Evolutionary conservation across 2,113 vertebrate species (phyloP), one percentile per base, ranked within the genome.

Genomic region (Lipophrys pholis): DNA sequence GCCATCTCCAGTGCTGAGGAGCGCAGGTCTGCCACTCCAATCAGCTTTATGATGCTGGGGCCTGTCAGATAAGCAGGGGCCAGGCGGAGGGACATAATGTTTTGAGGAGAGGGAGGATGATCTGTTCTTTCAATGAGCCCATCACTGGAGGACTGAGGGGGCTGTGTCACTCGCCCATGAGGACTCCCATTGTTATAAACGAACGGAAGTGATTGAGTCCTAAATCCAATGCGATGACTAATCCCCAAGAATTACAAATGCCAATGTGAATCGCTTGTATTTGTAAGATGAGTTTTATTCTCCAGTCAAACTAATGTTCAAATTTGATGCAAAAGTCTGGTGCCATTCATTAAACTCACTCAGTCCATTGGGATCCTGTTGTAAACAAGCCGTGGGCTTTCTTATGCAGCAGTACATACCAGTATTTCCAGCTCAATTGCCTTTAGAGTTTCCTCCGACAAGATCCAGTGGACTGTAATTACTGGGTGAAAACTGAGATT

Each of bases 41-140:
- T 88, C 86, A 80, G 82, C 82, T 87, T 87, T 79, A 81, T 87
- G 80, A 85, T 75, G 64, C 78, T 45, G 76, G 69, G 60, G 21
- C 40, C 66, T 83, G 86, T 87, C 81, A 84, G 86, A 84, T 87
- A 84, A 82, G 73, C 68, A 51, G 60, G 41, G 78, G 40, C 40
- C 54, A 64, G 72, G 45, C 71, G n/a, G 66, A 70, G 56, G 45
- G 5, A 40, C 38, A 43, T 52, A 55, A 52, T 59, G 74, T 59
- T 73, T 8, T 9, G 76, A 42, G 51, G 70, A 67, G 42, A 16
- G 21, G 45, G 70, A 62, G 50, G 72, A 71, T 59, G 81, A 84
- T 79, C 66, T 59, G 41, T 69, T 79, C 56, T 73, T 58, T 76
- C 71, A 76, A 38, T 65, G 56, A 79, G 36, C 51, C 54, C 75